Evolutionary conservation across 2,113 vertebrate genomes (phyloP).

Genomic region (Phaethornis superciliosus): DNA sequence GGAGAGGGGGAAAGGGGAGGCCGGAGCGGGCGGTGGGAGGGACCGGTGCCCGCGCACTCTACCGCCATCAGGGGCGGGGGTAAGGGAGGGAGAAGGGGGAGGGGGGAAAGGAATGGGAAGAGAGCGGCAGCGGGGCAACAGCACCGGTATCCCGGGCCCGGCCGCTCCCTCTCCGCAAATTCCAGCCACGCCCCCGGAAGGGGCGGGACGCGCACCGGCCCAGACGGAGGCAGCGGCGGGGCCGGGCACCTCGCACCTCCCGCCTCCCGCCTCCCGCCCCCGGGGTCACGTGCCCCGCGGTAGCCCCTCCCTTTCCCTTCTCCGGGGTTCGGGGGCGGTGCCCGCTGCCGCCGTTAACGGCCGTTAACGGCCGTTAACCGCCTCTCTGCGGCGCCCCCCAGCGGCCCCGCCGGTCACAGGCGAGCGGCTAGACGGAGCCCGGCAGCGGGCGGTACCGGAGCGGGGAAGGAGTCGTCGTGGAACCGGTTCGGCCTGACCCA

Average conservation of each 20-base stretch:
- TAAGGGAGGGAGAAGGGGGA: too few species aligned
- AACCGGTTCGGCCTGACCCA: accelerated
- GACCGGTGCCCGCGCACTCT: neutral
- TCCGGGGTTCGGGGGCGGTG: too few species aligned
- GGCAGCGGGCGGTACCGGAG: too few species aligned
- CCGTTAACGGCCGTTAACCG: neutral
- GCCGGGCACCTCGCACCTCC: neutral
- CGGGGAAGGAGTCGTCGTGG: accelerated
- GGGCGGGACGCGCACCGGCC: neutral
- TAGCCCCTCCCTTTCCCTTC: neutral
- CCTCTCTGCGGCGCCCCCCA: neutral
- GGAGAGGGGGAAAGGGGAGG: neutral
- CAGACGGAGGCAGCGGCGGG: neutral
- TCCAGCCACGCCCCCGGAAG: constrained; percentile 27
- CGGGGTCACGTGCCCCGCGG: neutral
- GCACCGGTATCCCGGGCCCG: accelerated
- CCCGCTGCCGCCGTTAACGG: too few species aligned
- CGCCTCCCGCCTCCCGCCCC: too few species aligned
- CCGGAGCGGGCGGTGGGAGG: neutral
- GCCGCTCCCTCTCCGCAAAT: neutral
- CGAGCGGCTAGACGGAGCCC: neutral
- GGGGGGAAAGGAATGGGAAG: neutral
- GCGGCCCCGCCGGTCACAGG: neutral
- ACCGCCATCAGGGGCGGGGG: constrained; percentile 2
- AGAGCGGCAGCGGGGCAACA: neutral